Evolutionary conservation across 2,797 vertebrate genomes (phyloP).

Genomic region (Catharus ustulatus): DNA sequence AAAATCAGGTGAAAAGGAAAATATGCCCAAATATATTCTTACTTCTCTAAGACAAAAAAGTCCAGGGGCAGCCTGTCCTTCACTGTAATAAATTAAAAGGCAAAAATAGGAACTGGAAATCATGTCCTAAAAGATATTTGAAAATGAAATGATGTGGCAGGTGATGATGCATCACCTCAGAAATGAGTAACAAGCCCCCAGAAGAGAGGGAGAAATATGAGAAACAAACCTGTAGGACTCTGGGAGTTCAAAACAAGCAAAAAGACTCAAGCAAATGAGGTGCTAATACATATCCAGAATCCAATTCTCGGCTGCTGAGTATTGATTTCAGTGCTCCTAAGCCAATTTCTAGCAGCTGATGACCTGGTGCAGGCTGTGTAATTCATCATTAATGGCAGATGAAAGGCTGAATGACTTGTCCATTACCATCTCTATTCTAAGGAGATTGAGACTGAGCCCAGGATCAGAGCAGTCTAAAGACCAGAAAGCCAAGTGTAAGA

Average conservation of each 20-base stretch:
- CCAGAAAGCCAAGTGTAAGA: background rate
- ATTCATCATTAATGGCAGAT: constrained; percentile 62
- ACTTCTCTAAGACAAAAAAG: background rate
- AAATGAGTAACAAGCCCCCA: background rate
- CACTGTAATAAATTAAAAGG: background rate
- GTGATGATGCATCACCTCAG: background rate
- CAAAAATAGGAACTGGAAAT: background rate
- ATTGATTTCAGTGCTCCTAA: constrained; percentile 57
- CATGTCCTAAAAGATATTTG: background rate
- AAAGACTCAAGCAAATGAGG: constrained; percentile 47
- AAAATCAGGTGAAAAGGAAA: background rate
- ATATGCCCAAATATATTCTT: background rate
- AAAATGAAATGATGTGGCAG: background rate
- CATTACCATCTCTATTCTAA: constrained; percentile 13
- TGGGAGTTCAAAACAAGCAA: background rate
- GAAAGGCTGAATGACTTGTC: constrained; percentile 52
- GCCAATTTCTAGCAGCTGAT: constrained; percentile 62
- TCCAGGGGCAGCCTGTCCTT: background rate
- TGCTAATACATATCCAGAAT: constrained; percentile 53
- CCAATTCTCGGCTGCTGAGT: constrained; percentile 6
- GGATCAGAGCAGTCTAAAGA: background rate
- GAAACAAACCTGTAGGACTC: background rate
- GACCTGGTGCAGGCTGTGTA: constrained; percentile 47
- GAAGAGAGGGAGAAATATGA: background rate
- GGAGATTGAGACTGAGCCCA: constrained; percentile 24